Conservation (phyloP, 2,888 invertebrate genomes). For the Tetragonula carbonaria region DNA sequence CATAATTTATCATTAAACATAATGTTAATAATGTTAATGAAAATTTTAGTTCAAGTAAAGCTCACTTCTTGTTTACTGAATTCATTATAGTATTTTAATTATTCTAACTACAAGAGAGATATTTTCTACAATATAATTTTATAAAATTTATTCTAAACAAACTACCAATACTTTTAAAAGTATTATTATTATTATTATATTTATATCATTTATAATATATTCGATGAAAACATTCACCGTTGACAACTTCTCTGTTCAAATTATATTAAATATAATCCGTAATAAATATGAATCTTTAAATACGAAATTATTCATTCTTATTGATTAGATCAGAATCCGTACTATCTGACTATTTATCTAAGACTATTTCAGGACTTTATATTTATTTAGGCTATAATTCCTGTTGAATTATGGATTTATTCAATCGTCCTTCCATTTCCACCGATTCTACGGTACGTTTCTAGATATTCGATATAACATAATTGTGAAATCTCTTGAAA, state of each 20-base stretch:
- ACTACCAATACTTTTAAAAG: too few relatives aligned
- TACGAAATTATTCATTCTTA: neutral
- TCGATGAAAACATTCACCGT: neutral
- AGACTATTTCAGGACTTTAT: neutral
- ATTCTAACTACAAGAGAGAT: too few relatives aligned
- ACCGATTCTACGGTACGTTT: neutral
- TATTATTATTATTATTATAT: too few relatives aligned
- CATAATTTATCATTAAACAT: too few relatives aligned
- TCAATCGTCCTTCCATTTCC: neutral
- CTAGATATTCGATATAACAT: neutral
- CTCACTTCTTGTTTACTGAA: too few relatives aligned
- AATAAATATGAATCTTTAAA: neutral
- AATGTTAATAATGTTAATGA: too few relatives aligned
- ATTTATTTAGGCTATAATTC: neutral
- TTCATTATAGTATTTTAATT: too few relatives aligned
- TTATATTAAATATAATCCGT: neutral
- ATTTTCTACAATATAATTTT: too few relatives aligned
- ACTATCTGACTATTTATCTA: neutral
- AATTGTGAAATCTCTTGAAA: constrained; percentile 7
- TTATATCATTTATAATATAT: neutral
- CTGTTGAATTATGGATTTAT: constrained; percentile 9
- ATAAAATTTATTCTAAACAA: too few relatives aligned
- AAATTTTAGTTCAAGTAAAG: too few relatives aligned
- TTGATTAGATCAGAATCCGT: too few relatives aligned
- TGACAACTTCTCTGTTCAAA: neutral